These are phyloP conservation scores for Mycteria americana DNA, from an alignment of 2,797 vertebrate species.

Conservation along the genomic window DNA sequence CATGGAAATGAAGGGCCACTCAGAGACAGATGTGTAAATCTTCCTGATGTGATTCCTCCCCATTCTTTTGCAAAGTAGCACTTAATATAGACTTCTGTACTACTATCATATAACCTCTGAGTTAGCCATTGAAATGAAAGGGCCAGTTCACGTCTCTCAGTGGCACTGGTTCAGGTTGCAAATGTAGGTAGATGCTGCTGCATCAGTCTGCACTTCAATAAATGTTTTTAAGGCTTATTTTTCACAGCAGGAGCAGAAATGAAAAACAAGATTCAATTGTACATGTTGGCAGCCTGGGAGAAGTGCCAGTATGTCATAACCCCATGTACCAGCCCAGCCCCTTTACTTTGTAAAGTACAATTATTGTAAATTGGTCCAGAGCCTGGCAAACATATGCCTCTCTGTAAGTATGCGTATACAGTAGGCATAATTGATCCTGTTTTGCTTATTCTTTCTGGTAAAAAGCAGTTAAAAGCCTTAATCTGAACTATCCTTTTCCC, in stretches of 20 bases:
- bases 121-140: not conserved
- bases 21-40: not conserved
- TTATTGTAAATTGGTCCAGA: not conserved
- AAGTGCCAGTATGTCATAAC: not conserved
- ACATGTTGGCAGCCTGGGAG: not conserved
- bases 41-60: not conserved
- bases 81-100: not conserved
- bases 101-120: not conserved
- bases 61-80: not conserved
- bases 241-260: not conserved
- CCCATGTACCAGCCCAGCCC: not conserved
- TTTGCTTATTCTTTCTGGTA: not conserved
- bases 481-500: not conserved
- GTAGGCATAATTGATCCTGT: not conserved
- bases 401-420: not conserved
- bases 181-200: not conserved
- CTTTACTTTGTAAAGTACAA: not conserved
- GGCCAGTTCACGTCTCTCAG: not conserved
- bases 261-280: constrained; percentile 5
- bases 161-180: not conserved
- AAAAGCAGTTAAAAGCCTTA: not conserved
- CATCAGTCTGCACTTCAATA: not conserved
- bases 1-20: not conserved
- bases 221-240: constrained; percentile 21
- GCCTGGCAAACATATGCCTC: not conserved